Conservation (phyloP, 2,797 vertebrate genomes). For the Uromys caudimaculatus region DNA sequence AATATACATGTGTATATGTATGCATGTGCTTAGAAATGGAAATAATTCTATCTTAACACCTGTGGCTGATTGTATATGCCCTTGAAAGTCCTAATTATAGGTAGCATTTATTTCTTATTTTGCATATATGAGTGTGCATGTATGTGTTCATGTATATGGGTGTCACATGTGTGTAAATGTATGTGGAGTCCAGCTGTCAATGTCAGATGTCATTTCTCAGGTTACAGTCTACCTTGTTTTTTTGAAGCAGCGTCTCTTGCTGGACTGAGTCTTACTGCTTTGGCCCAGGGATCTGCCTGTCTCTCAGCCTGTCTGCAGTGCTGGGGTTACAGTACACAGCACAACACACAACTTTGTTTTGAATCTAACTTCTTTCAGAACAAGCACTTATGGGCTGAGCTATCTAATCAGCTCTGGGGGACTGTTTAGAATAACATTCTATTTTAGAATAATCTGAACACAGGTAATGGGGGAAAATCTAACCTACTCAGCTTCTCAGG, state of each 20-base stretch:
- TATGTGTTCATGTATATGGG: not conserved
- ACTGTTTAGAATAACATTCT: not conserved
- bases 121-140: not conserved
- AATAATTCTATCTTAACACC: not conserved
- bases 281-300: not conserved
- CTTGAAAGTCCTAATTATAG: slow-evolving; percentile 30
- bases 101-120: not conserved
- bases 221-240: not conserved
- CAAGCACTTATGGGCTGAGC: not conserved
- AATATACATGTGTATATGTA: no score
- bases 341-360: not conserved
- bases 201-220: not conserved
- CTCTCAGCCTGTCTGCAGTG: not conserved
- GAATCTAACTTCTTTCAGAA: not conserved
- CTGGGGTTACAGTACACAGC: not conserved
- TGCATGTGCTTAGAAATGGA: not conserved
- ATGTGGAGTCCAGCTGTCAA: not conserved
- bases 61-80: not conserved
- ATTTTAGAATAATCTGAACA: not conserved
- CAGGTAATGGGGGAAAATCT: not conserved
- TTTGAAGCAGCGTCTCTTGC: not conserved
- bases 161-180: not conserved
- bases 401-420: no score
- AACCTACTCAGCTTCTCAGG: not conserved
- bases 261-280: not conserved